phyloP scores from a whole-genome alignment of 2,113 vertebrate species.

The Sitta europaea region DNA sequence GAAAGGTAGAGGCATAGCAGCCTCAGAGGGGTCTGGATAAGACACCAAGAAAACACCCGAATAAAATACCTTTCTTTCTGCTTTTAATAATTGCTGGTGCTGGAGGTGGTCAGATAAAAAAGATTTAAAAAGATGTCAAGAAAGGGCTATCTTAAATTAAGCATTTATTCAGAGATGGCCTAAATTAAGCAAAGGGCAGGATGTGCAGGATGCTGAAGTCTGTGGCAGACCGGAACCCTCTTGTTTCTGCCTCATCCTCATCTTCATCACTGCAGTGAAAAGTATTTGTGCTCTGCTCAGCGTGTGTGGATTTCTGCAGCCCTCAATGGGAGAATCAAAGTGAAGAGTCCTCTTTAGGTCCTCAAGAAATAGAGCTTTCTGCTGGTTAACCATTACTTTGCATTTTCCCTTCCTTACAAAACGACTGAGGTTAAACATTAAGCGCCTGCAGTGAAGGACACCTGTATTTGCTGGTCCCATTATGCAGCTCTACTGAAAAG shows the following conservation, averaged over 20 bases:
- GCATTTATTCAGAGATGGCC: background rate
- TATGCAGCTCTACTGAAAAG: conserved; percentile 69
- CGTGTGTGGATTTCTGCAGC: background rate
- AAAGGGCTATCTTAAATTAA: background rate
- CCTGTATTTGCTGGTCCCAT: conserved; percentile 85
- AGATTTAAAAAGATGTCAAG: background rate
- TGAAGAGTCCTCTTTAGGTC: conserved; percentile 43
- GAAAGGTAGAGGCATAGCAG: background rate
- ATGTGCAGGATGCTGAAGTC: background rate
- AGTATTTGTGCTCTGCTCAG: background rate
- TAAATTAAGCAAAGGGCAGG: background rate
- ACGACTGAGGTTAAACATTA: conserved; percentile 76
- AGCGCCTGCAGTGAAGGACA: conserved; percentile 80
- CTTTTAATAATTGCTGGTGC: background rate
- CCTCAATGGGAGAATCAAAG: background rate
- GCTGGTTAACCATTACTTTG: conserved; percentile 60
- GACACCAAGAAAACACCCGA: background rate
- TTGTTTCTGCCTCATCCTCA: background rate
- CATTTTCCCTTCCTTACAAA: conserved; percentile 64
- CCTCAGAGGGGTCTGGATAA: background rate
- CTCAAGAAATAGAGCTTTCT: conserved; percentile 51
- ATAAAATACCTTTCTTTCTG: background rate
- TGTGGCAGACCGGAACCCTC: background rate
- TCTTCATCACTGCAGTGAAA: background rate
- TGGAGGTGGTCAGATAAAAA: background rate